A percentile compares a stretch with the other conserved stretches of the same genome.
phyloP scores from a whole-genome alignment of 2,888 invertebrate genomes.

The Euspilapteryx auroguttella region DNA sequence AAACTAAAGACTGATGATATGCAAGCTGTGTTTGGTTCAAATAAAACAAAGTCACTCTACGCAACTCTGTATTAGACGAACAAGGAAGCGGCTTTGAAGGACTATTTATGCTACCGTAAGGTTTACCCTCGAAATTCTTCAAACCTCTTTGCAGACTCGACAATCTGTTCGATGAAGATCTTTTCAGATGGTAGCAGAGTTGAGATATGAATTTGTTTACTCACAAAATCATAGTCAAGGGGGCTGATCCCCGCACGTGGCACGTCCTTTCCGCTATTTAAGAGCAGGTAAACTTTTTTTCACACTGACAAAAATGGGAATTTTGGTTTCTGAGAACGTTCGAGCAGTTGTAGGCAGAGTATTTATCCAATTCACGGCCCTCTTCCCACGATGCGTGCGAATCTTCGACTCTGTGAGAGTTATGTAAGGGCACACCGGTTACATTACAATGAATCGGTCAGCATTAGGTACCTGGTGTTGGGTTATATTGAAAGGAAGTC shows the following conservation, averaged over 20 bases:
- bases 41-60: not conserved
- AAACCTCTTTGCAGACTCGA: no score
- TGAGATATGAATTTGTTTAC: no score
- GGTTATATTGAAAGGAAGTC: no score
- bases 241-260: constrained; percentile 37
- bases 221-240: no score
- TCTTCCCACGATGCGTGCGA: constrained; percentile 3
- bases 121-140: no score
- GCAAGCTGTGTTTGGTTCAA: constrained; percentile 4
- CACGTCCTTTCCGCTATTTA: constrained; percentile 50
- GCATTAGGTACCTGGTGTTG: no score
- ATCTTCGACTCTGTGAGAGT: not conserved
- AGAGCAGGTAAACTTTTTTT: constrained; percentile 50
- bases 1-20: constrained; percentile 5
- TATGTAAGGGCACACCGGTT: no score
- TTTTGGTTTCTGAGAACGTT: not conserved
- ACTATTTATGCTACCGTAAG: no score
- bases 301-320: constrained; percentile 20
- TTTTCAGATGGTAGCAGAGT: no score
- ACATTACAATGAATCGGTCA: no score
- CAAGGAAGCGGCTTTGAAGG: constrained; percentile 2
- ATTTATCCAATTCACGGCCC: not conserved
- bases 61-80: constrained; percentile 1
- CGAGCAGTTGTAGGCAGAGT: not conserved
- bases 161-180: no score